A percentile compares a stretch with the other conserved stretches of the same genome.
phyloP scores from a whole-genome alignment of 2,888 invertebrate genomes.

The Clanis bilineata region DNA sequence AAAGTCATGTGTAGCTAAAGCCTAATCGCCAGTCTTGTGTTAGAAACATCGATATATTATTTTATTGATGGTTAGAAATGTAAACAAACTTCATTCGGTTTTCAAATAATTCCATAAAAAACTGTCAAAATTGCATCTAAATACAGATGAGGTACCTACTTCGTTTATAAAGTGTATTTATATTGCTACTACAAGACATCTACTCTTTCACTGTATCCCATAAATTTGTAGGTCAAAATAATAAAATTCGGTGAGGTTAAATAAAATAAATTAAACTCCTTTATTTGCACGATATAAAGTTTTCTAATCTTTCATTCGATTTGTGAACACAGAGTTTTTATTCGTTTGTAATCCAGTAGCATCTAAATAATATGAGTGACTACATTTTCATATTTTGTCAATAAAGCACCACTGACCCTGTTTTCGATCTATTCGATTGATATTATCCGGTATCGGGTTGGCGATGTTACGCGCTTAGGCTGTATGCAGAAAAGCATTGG shows the following conservation, averaged over 20 bases:
- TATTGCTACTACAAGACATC: too few species aligned
- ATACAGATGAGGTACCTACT: too few species aligned
- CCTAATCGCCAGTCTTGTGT: too few species aligned
- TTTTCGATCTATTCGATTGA: slow-evolving; percentile 13
- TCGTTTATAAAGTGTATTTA: too few species aligned
- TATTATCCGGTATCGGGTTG: slow-evolving; percentile 12
- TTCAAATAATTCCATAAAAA: too few species aligned
- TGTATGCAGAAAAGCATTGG: slow-evolving; percentile 19
- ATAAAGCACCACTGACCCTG: slow-evolving; percentile 16
- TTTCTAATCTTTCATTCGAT: neutral
- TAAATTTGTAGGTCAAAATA: neutral
- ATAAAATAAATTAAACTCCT: neutral
- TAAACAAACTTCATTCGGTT: too few species aligned
- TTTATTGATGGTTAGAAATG: too few species aligned
- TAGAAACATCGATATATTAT: too few species aligned
- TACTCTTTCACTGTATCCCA: neutral
- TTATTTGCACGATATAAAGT: neutral
- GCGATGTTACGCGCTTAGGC: slow-evolving; percentile 14
- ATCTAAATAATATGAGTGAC: neutral
- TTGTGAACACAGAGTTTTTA: neutral
- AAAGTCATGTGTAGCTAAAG: too few species aligned
- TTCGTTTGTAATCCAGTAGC: neutral
- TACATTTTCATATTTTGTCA: slow-evolving; percentile 14
- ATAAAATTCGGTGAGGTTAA: neutral
- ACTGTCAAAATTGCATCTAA: too few species aligned